phyloP scores from a whole-genome alignment of 1,140 invertebrate genomes.

The Rhopalosiphum padi region DNA sequence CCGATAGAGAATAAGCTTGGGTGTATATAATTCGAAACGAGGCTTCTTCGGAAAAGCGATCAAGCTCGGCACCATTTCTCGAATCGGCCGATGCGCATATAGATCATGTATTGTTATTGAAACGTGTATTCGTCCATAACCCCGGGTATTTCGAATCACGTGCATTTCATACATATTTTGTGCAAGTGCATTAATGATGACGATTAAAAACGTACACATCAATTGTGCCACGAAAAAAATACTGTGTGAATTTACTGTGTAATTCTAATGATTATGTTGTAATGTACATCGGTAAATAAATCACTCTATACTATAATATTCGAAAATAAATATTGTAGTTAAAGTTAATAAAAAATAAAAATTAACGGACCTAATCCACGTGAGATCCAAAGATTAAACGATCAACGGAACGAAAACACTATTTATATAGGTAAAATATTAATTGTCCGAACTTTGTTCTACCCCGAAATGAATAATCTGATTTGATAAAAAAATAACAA shows the following conservation, averaged over 20 bases:
- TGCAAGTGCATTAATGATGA: too few relatives aligned
- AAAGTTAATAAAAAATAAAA: background rate
- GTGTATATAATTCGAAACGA: too few relatives aligned
- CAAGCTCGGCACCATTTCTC: background rate
- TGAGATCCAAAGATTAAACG: too few relatives aligned
- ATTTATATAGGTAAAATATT: background rate
- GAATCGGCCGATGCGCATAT: too few relatives aligned
- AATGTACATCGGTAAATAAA: background rate
- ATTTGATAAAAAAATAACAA: background rate
- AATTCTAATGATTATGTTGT: background rate
- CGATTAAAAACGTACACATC: background rate
- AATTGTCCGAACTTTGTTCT: too few relatives aligned
- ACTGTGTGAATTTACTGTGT: background rate
- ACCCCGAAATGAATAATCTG: too few relatives aligned
- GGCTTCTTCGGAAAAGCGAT: background rate
- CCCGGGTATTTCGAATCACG: background rate
- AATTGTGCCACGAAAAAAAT: background rate
- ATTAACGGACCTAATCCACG: too few relatives aligned
- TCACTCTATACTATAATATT: background rate
- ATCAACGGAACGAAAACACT: too few relatives aligned
- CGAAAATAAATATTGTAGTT: background rate
- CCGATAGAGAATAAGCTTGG: too few relatives aligned
- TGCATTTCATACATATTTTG: too few relatives aligned
- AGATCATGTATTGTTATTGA: background rate
- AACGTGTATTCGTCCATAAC: background rate